These are phyloP conservation scores for Prietella phreatophila DNA, from an alignment of 2,113 vertebrate genomes.

Conservation along the genomic window DNA sequence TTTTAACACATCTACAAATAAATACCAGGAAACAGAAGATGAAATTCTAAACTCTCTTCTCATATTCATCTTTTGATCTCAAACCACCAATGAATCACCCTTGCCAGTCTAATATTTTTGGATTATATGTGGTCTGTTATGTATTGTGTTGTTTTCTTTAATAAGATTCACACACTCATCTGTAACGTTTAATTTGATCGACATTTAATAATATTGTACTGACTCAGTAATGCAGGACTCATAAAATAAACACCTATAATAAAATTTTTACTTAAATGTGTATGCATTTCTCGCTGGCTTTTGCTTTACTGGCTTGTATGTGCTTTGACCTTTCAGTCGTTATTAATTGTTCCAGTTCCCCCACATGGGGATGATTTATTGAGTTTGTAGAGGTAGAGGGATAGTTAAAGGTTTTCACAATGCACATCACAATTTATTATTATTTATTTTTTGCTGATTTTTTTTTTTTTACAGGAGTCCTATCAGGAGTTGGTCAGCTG, in stretches of 20 bases:
- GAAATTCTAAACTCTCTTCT: too few species aligned
- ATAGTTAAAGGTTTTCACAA: background rate
- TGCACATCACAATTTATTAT: background rate
- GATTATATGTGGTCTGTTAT: background rate
- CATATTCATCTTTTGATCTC: too few species aligned
- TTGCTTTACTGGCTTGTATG: background rate
- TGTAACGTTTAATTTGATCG: background rate
- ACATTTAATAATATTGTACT: background rate
- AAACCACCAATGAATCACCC: too few species aligned
- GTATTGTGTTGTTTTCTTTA: background rate
- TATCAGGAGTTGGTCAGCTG: background rate
- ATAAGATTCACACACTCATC: background rate
- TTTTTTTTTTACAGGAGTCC: background rate
- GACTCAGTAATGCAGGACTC: background rate
- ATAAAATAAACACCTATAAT: background rate
- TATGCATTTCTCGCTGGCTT: background rate
- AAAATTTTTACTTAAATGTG: background rate
- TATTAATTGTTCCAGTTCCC: background rate
- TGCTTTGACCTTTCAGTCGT: background rate
- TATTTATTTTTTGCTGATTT: background rate
- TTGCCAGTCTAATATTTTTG: too few species aligned
- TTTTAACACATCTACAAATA: too few species aligned
- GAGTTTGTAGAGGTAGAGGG: background rate
- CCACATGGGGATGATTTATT: background rate
- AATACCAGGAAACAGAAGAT: too few species aligned